These are phyloP conservation scores for Drosophila carrolli DNA, from an alignment of 1,140 invertebrate species.

Conservation along the genomic window DNA sequence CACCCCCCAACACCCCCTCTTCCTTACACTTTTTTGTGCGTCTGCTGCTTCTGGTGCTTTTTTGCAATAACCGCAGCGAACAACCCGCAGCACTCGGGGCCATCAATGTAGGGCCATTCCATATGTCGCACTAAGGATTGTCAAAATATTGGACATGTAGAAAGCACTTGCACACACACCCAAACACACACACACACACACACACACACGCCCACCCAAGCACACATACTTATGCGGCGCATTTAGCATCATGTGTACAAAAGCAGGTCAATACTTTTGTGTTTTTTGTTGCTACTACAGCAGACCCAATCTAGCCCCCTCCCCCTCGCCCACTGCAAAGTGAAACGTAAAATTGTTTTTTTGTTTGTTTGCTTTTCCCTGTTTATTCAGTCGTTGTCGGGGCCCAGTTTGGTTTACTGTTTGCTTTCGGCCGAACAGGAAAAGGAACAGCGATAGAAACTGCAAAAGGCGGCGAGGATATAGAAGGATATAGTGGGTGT, in stretches of 20 bases:
- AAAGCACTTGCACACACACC: not conserved
- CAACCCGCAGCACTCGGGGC: constrained; percentile 37
- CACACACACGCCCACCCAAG: not conserved
- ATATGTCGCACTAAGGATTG: constrained; percentile 57
- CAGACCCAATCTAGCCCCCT: not conserved
- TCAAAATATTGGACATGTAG: constrained; percentile 59
- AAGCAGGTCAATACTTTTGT: constrained; percentile 70
- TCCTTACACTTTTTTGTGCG: constrained; percentile 11
- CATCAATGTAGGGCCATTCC: constrained; percentile 37
- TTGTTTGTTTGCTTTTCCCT: constrained; percentile 65
- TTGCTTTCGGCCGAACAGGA: constrained; percentile 37
- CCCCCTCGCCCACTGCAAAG: constrained; percentile 23
- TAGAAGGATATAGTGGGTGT: constrained; percentile 1
- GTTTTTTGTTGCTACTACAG: constrained; percentile 22
- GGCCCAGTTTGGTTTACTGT: constrained; percentile 53
- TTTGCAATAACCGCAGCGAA: constrained; percentile 43
- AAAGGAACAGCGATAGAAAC: constrained; percentile 32
- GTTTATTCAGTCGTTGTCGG: constrained; percentile 73
- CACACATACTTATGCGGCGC: constrained; percentile 21
- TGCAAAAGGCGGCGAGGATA: constrained; percentile 1
- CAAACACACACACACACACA: not conserved
- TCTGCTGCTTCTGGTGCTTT: constrained; percentile 5
- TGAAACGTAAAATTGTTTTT: constrained; percentile 73
- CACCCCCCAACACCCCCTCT: too few species aligned
- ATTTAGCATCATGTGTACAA: constrained; percentile 39